Evolutionary conservation across 2,888 invertebrate genomes (phyloP), one percentile per base, ranked within the genome.

Genomic region (Myopa tessellatipennis): DNA sequence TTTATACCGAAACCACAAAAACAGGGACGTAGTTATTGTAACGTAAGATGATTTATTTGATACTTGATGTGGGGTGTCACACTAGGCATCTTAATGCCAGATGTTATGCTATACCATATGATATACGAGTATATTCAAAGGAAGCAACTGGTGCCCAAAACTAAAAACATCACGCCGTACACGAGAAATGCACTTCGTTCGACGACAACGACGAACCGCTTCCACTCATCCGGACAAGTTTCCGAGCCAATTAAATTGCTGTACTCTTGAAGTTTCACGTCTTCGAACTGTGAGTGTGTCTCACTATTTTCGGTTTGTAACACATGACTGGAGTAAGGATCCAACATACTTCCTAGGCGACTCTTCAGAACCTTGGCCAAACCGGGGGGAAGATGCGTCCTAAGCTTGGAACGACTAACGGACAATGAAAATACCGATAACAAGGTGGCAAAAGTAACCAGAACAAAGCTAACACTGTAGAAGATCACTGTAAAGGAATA

Each of bases 381-480:
- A 14, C 78, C 76, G 0, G 73, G 68, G 3, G 82, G 84, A 12
- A 84, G 76, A 14, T 74, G 79, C 0, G 82, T 79, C 34, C 81
- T 82, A 40, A 81, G 79, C 7, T 77, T 74, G 0, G 84, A 82
- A 63, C 82, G 80, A 0, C 81, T 82, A 14, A 80, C 81, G 71
- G 81, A 82, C 78, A 91, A 86, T 10, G 91, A 90, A 65, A 90
- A 83, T n/a, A 91, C 90, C 0, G 91, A 90, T 58, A 91, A 84
- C 16, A 91, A 83, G 77, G 91, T 85, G 1, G 91, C 90, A 26
- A 91, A 81, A 18, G 84, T 90, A n/a, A 91, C 89, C 84, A 92
- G 85, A 78, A 91, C 88, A 68, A 92, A 86, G 77, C 90, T 90
- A 79, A 88, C 88, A 55, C 90, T 90, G 85, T 91, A 91, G 83